Evolutionary conservation across 1,140 invertebrate species (phyloP).

Genomic region (Antheraea pernyi): DNA sequence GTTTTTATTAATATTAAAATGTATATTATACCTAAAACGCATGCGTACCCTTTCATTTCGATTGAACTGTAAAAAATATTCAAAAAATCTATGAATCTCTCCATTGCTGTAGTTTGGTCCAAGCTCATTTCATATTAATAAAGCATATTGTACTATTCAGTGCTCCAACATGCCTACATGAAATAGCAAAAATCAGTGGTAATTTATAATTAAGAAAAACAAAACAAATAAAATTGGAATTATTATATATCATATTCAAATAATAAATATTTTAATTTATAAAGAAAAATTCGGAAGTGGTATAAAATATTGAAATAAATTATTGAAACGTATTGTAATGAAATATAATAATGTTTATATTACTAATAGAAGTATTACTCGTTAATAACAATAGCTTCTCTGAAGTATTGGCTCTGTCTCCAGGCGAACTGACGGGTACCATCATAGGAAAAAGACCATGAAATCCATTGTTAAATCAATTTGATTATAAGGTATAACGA

Average conservation of each 20-base stretch:
- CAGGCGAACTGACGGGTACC: constrained; percentile 89
- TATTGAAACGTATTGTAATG: constrained; percentile 51
- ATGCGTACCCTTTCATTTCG: constrained; percentile 73
- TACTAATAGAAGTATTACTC: constrained; percentile 78
- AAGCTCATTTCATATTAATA: constrained; percentile 35
- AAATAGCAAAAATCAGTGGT: constrained; percentile 51
- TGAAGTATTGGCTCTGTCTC: constrained; percentile 97
- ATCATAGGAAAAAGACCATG: constrained; percentile 76
- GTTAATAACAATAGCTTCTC: constrained; percentile 90
- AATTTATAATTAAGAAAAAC: constrained; percentile 44
- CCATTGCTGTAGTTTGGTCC: constrained; percentile 26
- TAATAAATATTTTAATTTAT: constrained; percentile 4
- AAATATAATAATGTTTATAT: constrained; percentile 69
- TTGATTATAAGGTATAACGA: background rate
- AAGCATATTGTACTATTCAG: constrained; percentile 34
- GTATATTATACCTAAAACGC: constrained; percentile 36
- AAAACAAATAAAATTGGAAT: constrained; percentile 17
- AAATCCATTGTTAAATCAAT: constrained; percentile 64
- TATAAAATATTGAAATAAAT: constrained; percentile 46
- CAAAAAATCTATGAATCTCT: constrained; percentile 49
- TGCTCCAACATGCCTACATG: constrained; percentile 70
- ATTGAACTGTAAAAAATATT: constrained; percentile 70
- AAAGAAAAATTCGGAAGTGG: constrained; percentile 18
- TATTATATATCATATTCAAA: constrained; percentile 5
- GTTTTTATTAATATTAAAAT: constrained; percentile 16